Percentiles rank a stretch among this genome's conserved stretches.
phyloP scores from a whole-genome alignment of 2,113 vertebrate species.

The Actinemys pallida region DNA sequence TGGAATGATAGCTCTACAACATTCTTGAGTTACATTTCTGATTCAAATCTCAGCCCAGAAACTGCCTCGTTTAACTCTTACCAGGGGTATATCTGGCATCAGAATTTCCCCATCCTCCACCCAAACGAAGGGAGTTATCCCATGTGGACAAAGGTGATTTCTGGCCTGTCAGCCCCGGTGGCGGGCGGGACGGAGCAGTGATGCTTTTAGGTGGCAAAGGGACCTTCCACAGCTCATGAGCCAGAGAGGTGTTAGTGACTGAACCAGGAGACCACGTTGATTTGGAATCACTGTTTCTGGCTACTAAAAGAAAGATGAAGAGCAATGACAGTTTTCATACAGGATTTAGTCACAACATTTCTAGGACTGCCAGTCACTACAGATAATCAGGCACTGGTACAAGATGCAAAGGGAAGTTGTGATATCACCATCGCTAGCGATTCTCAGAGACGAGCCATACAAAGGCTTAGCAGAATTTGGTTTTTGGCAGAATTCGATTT shows the following conservation, averaged over 20 bases:
- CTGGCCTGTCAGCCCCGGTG: slow-evolving; percentile 96
- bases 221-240: slow-evolving; percentile 99
- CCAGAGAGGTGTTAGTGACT: slow-evolving; percentile 97
- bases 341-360: neutral
- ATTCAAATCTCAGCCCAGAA: fast-evolving
- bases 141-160: slow-evolving; percentile 92
- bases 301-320: slow-evolving; percentile 75
- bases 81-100: slow-evolving; percentile 97
- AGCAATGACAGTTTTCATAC: neutral
- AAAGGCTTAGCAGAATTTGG: neutral
- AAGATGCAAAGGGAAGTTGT: neutral
- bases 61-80: slow-evolving; percentile 64
- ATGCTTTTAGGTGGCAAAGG: slow-evolving; percentile 96
- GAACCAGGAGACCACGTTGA: slow-evolving; percentile 94
- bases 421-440: too few species aligned
- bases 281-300: slow-evolving; percentile 99
- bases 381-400: neutral
- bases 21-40: neutral
- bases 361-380: neutral
- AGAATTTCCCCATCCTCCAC: slow-evolving; percentile 89
- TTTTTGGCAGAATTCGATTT: neutral
- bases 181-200: slow-evolving; percentile 96
- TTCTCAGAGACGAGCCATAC: neutral
- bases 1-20: neutral
- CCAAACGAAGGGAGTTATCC: slow-evolving; percentile 91